These are phyloP conservation scores for Eucera pruinosa DNA, from an alignment of 2,888 invertebrate genomes.

Conservation along the genomic window DNA sequence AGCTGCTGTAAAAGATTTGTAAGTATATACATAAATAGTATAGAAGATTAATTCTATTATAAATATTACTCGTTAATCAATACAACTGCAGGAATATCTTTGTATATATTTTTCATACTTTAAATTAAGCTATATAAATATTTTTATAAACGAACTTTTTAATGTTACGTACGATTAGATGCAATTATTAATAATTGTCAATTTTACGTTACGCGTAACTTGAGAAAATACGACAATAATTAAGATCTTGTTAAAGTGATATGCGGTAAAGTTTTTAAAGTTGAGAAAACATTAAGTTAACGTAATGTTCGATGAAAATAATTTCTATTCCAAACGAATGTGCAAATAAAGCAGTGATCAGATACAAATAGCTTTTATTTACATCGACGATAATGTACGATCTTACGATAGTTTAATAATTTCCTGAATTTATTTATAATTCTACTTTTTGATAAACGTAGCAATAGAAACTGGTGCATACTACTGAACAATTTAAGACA, in stretches of 20 bases:
- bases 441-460: not conserved
- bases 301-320: not conserved
- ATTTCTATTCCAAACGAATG: not conserved
- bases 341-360: not conserved
- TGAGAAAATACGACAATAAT: not conserved
- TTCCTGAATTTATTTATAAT: not conserved
- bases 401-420: not conserved
- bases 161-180: not conserved
- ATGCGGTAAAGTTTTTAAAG: too few species aligned
- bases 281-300: too few species aligned
- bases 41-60: not conserved
- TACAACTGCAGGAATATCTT: not conserved
- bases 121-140: not conserved
- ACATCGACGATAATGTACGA: not conserved
- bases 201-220: not conserved
- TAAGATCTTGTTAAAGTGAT: too few species aligned
- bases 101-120: not conserved
- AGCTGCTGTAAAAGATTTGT: not conserved
- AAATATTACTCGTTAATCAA: not conserved
- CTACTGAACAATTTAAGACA: not conserved
- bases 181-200: not conserved
- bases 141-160: not conserved
- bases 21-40: conserved; percentile 5
- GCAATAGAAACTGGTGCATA: not conserved
- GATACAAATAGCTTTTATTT: not conserved